Percentiles rank a stretch among this genome's conserved stretches.
phyloP scores from a whole-genome alignment of 2,888 invertebrate genomes.

The Euproctis similis region DNA sequence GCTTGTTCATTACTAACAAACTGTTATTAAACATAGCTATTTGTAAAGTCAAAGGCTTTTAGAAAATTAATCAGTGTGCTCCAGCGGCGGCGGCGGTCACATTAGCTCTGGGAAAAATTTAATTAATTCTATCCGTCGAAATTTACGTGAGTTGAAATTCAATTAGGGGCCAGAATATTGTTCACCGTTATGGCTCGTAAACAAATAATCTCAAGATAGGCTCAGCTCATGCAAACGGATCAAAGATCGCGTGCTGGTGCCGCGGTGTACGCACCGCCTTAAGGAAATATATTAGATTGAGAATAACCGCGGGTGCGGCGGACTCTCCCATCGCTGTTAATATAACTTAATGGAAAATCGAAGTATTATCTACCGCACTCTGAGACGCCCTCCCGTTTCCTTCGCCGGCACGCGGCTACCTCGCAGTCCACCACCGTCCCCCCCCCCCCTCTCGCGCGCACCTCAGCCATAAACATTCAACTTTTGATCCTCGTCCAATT shows the following conservation, averaged over 20 bases:
- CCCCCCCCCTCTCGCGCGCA: conserved; percentile 13
- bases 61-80: conserved; percentile 47
- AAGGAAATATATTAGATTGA: conserved; percentile 67
- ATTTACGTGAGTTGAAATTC: conserved; percentile 63
- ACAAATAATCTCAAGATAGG: conserved; percentile 60
- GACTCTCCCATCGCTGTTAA: conserved; percentile 66
- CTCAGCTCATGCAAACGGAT: conserved; percentile 64
- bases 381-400: conserved; percentile 14
- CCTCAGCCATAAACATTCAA: conserved; percentile 40
- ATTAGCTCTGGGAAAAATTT: conserved; percentile 50
- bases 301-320: conserved; percentile 51
- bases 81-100: conserved; percentile 31
- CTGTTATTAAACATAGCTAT: conserved; percentile 39
- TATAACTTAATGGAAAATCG: conserved; percentile 74
- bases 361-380: conserved; percentile 60
- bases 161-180: conserved; percentile 62
- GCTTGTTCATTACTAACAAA: too few relatives aligned
- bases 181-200: conserved; percentile 56
- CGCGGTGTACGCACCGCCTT: conserved; percentile 62
- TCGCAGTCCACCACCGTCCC: conserved; percentile 5
- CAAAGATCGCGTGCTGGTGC: conserved; percentile 70
- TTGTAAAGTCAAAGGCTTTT: conserved; percentile 50
- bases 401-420: too few relatives aligned
- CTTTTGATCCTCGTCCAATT: conserved; percentile 73
- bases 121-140: conserved; percentile 61